Conservation (phyloP, 2,797 vertebrate species). For the Limnodromus scolopaceus region DNA sequence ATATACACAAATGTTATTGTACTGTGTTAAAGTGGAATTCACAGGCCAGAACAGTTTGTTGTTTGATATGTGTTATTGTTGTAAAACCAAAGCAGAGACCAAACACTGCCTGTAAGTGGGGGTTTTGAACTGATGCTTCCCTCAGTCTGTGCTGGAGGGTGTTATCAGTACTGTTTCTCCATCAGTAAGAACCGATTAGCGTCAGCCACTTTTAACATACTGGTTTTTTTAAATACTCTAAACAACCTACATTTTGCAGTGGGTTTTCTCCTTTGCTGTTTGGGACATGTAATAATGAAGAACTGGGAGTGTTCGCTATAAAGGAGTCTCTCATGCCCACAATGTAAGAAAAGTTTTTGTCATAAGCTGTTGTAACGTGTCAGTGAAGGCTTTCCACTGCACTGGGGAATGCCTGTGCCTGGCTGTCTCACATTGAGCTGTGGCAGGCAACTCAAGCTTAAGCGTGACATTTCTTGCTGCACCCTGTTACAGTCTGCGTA, state of each 20-base stretch:
- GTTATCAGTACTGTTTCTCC: not conserved
- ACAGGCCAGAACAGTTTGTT: not conserved
- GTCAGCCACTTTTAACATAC: not conserved
- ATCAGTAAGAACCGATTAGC: not conserved
- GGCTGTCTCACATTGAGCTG: accelerated
- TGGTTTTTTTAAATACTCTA: not conserved
- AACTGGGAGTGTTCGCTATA: not conserved
- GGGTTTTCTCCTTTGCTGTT: not conserved
- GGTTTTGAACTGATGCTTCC: not conserved
- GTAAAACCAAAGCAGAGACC: not conserved
- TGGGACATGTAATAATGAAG: not conserved
- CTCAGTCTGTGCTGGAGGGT: not conserved
- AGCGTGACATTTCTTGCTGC: not conserved
- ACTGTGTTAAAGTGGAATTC: not conserved
- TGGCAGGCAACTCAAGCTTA: not conserved
- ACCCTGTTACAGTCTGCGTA: not conserved
- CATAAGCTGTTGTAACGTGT: accelerated
- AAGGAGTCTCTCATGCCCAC: not conserved
- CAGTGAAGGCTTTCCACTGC: not conserved
- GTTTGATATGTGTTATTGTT: not conserved
- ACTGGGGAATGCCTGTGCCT: not conserved
- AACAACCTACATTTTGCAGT: not conserved
- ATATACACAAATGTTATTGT: not conserved
- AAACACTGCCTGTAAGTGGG: not conserved
- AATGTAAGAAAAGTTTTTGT: not conserved